Conservation (phyloP, 2,888 invertebrate species). For the Alloscopus bannaensis region DNA sequence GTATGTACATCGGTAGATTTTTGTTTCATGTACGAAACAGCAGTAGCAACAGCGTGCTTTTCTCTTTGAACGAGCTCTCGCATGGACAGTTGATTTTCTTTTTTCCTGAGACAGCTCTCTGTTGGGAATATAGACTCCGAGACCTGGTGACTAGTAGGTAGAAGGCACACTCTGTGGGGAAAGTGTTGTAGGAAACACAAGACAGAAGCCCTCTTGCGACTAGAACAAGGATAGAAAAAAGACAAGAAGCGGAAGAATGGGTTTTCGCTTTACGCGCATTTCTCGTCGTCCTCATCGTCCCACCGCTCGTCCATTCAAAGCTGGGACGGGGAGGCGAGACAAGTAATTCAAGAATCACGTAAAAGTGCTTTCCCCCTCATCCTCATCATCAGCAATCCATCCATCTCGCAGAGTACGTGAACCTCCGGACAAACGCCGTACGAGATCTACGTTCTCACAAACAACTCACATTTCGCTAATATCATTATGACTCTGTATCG, state of each 20-base stretch:
- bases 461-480: slow-evolving; percentile 30
- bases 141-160: neutral
- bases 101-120: slow-evolving; percentile 29
- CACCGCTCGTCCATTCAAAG: neutral
- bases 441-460: slow-evolving; percentile 29
- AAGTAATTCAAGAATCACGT: slow-evolving; percentile 62
- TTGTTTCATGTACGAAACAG: neutral
- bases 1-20: no score
- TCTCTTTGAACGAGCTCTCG: slow-evolving; percentile 33
- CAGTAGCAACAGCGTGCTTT: slow-evolving; percentile 16
- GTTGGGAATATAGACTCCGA: slow-evolving; percentile 16
- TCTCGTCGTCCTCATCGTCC: no score
- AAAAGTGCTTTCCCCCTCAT: slow-evolving; percentile 37
- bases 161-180: neutral
- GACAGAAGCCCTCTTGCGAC: slow-evolving; percentile 4
- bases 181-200: slow-evolving; percentile 22
- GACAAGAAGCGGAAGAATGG: slow-evolving; percentile 31
- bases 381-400: slow-evolving; percentile 33
- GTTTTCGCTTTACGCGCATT: slow-evolving; percentile 46
- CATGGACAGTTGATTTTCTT: slow-evolving; percentile 46
- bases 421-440: neutral
- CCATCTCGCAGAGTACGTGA: no score
- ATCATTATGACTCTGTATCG: slow-evolving; percentile 25
- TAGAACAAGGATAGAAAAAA: no score
- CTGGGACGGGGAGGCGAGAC: slow-evolving; percentile 22